A percentile compares a stretch with the other conserved stretches of the same genome.
These are phyloP conservation scores for Halcyon smyrnensis DNA, from an alignment of 2,797 vertebrate genomes.

Conservation along the genomic window DNA sequence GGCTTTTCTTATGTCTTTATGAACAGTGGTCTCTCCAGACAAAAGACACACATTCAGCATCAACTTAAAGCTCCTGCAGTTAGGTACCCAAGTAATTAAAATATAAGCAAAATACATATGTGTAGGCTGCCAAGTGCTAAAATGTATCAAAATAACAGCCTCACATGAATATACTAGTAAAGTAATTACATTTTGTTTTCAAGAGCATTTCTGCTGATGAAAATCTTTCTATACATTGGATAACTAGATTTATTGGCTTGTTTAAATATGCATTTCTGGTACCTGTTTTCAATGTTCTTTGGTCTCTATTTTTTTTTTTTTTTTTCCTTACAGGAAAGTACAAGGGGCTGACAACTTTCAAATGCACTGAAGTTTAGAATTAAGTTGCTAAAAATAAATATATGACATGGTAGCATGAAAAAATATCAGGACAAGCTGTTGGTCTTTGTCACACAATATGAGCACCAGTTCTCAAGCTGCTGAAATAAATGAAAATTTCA, in stretches of 20 bases:
- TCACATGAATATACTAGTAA: not conserved
- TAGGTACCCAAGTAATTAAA: not conserved
- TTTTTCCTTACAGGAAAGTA: not conserved
- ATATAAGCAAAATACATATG: not conserved
- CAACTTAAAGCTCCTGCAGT: not conserved
- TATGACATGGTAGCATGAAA: not conserved
- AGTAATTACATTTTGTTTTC: not conserved
- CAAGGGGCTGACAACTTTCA: not conserved
- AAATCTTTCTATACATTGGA: not conserved
- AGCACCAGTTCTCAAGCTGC: constrained; percentile 6
- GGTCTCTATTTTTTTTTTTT: not conserved
- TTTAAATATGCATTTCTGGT: not conserved
- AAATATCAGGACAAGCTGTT: not conserved
- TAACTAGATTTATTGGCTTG: not conserved
- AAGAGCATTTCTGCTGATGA: not conserved
- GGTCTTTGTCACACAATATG: not conserved
- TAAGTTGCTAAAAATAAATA: constrained; percentile 13
- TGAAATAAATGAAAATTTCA: constrained; percentile 55
- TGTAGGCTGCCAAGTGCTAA: not conserved
- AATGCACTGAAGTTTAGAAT: not conserved
- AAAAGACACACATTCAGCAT: not conserved
- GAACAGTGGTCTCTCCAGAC: not conserved
- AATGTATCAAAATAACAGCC: not conserved
- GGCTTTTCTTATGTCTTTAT: not conserved
- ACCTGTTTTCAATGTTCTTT: not conserved